These are phyloP conservation scores for Illadopsis cleaveri DNA, from an alignment of 2,113 vertebrate genomes.

Conservation along the genomic window DNA sequence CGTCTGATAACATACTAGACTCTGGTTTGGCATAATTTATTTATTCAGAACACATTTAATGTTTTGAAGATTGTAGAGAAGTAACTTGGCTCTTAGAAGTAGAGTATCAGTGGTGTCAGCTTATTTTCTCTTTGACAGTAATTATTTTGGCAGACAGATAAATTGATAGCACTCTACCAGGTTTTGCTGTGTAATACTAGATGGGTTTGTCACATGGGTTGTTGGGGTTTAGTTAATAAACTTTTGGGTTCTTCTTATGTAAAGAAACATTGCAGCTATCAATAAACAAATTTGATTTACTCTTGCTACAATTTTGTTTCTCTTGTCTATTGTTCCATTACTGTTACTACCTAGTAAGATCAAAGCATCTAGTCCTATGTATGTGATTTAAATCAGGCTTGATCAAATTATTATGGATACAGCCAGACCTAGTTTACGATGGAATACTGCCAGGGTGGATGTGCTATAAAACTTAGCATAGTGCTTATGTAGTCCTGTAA, in stretches of 20 bases:
- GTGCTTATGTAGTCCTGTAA: background rate
- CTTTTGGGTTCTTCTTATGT: background rate
- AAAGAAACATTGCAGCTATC: background rate
- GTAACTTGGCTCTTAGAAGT: background rate
- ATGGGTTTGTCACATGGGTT: background rate
- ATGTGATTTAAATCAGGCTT: background rate
- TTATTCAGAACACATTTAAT: background rate
- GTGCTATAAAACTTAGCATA: background rate
- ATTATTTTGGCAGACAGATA: background rate
- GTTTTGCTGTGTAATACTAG: background rate
- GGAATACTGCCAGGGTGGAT: background rate
- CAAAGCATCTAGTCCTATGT: background rate
- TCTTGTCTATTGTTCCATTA: background rate
- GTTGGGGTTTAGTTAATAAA: background rate
- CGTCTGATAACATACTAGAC: background rate
- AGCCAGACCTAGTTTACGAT: background rate
- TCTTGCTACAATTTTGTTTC: background rate
- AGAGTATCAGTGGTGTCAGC: accelerated
- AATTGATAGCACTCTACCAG: background rate
- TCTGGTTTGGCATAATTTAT: background rate
- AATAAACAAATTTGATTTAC: background rate
- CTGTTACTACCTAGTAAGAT: background rate
- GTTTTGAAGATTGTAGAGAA: background rate
- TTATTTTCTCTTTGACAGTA: background rate
- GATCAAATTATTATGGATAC: background rate